Conservation (phyloP, 2,888 invertebrate species). For the Drosophila nr. medialis region DNA sequence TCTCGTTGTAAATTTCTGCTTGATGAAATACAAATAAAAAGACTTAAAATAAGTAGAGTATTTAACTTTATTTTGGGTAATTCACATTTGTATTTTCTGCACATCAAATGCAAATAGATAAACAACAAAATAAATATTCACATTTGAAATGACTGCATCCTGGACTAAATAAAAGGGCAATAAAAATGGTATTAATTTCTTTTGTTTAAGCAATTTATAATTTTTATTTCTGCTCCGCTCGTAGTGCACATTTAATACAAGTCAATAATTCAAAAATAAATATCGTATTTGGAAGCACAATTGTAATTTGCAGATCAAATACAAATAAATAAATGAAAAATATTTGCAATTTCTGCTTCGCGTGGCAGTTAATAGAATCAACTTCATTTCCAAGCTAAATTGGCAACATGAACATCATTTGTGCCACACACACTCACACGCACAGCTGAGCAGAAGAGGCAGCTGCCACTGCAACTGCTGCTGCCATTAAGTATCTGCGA, state of each 20-base stretch:
- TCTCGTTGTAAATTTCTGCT: background rate
- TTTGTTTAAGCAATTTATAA: background rate
- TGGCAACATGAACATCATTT: conserved; percentile 35
- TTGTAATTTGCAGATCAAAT: background rate
- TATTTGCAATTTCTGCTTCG: background rate
- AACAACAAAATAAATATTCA: background rate
- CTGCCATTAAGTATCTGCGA: conserved; percentile 71
- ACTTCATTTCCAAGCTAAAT: conserved; percentile 33
- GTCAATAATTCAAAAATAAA: background rate
- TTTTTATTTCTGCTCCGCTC: no score
- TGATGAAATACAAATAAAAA: background rate
- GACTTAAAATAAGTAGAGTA: background rate
- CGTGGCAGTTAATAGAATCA: conserved; percentile 8
- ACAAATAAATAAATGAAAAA: background rate
- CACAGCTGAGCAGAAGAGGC: background rate
- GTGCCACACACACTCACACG: background rate
- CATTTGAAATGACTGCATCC: background rate
- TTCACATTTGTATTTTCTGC: background rate
- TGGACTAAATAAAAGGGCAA: background rate
- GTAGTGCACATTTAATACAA: background rate
- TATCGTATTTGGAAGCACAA: background rate
- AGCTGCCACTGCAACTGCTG: conserved; percentile 10
- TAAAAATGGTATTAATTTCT: background rate
- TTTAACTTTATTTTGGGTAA: background rate
- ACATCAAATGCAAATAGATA: background rate